Base-by-base conservation (phyloP, 1,140 invertebrate genomes). In the Dermatophagoides farinae region DNA sequence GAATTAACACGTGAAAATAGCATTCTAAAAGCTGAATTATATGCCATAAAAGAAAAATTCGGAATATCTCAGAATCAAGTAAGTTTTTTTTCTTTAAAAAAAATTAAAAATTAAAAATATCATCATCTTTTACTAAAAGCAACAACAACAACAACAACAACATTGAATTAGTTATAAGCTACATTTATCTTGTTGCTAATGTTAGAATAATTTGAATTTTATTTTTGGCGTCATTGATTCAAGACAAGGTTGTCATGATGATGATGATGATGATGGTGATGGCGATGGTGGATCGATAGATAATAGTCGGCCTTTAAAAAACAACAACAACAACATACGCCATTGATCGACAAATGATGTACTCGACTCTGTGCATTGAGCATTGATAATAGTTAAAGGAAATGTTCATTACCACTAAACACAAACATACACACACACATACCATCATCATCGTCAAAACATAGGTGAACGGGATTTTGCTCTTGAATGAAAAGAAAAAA, bases 1-100 rank as follows among this genome's bases (percentile, higher is more conserved):
- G 89, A 95, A 70, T 74, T 97, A 6, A 90, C 86, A 65, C 88
- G 91, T 71, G 90, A 96, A 70, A 97, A 96, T 69, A 84, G 89
- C 68, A 81, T 91, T 14, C 76, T 97, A 0, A 85, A 89, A 71
- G 85, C 88, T 0, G 91, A 97, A 68, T 74, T 97, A 12, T 82
- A 84, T 61, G 86, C 88, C 5, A 86, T 97, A 51, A 86, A 88
- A 63, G 88, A 93, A 64, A 91, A 92, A 68, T 96, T 84, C 68
- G 88, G 88, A 39, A 40, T 67, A 12, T 44, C 64, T 14, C 52
- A 50, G 11, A 39, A 16, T 20, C 58, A 60, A 31, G 58, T 60
- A 60, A 58, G 43, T 46, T 6, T 4, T 47, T 2, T 47, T 20
- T 47, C 46, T n/a, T n/a, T n/a, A n/a, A n/a, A 44, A 44, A 18